Base-by-base conservation (phyloP, 2,888 invertebrate genomes). In the Sphinx pinastri region DNA sequence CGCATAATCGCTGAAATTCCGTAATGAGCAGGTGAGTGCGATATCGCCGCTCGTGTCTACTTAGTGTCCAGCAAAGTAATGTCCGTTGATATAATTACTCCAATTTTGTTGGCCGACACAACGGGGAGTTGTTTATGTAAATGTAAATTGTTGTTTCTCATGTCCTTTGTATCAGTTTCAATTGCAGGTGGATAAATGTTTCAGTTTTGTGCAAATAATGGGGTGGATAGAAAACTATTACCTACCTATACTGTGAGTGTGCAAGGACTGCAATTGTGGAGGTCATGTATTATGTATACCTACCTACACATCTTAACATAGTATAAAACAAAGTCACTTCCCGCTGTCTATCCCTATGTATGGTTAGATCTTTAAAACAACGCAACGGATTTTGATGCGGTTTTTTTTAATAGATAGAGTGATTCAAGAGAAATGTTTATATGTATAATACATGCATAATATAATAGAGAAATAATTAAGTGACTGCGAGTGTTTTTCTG, bases 1-100 rank as follows among this genome's bases (percentile, higher is more conserved):
- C 86, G 85, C 84, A 79, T 81, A 77, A 73, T 76, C 78, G 79
- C 80, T 81, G 82, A 84, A 82, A 85, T 83, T 80, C 85, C 78
- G 81, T 92, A 91, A 90, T 88, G 90, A 90, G 91, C 91, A 91
- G 91, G 88, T 91, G 91, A 85, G 77, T 75, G 74, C 75, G 80
- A 81, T 87, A 89, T 88, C 87, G 83, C 81, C 84, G 81, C 81
- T 76, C 77, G 79, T 83, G 91, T 91, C 90, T 88, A 88, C 86
- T 89, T 89, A 91, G 84, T 83, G 89, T 89, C 88, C 74, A 72
- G 69, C 58, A 75, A 76, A 74, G 75, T 78, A 79, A 82, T 81
- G 82, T 81, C 78, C 73, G 79, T 81, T 80, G 77, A 82, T 83
- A 84, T 88, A 86, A 89, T 89, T 89, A 90, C 85, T 74, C 74